Conservation (phyloP, 1,140 invertebrate genomes). For the Trachelipus rathkii region DNA sequence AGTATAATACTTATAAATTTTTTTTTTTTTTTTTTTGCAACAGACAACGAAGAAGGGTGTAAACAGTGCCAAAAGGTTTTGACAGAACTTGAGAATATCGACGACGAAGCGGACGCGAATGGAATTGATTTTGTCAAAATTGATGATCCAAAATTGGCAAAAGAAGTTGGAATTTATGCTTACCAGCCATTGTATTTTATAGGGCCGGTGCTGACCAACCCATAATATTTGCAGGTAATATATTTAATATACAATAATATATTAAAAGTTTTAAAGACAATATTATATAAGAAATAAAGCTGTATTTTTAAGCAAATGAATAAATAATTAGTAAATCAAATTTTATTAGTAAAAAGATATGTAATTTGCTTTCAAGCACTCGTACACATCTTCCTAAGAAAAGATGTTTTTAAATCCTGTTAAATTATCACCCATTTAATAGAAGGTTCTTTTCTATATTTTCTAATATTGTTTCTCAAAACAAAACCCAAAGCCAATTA, state of each 20-base stretch:
- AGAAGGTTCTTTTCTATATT: no score
- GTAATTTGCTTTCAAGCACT: no score
- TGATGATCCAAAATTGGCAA: slow-evolving; percentile 50
- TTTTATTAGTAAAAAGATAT: no score
- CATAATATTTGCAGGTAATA: slow-evolving; percentile 81
- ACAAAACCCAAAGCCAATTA: not conserved
- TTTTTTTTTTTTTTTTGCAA: not conserved
- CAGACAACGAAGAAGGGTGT: slow-evolving; percentile 46
- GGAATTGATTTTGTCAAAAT: slow-evolving; percentile 75
- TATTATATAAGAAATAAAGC: no score
- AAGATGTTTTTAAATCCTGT: no score
- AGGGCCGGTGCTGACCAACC: slow-evolving; percentile 82
- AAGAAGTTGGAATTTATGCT: slow-evolving; percentile 50
- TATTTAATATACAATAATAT: no score
- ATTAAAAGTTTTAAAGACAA: no score
- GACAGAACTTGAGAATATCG: slow-evolving; percentile 85
- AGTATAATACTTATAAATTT: not conserved
- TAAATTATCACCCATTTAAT: no score
- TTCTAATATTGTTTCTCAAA: no score
- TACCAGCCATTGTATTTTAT: slow-evolving; percentile 55
- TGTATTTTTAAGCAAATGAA: no score
- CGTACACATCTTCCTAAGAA: no score
- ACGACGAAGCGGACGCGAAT: slow-evolving; percentile 86
- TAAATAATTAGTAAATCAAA: no score
- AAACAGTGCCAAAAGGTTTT: slow-evolving; percentile 83